These are phyloP conservation scores for Perccottus glenii DNA, from an alignment of 2,113 vertebrate species.

Conservation along the genomic window DNA sequence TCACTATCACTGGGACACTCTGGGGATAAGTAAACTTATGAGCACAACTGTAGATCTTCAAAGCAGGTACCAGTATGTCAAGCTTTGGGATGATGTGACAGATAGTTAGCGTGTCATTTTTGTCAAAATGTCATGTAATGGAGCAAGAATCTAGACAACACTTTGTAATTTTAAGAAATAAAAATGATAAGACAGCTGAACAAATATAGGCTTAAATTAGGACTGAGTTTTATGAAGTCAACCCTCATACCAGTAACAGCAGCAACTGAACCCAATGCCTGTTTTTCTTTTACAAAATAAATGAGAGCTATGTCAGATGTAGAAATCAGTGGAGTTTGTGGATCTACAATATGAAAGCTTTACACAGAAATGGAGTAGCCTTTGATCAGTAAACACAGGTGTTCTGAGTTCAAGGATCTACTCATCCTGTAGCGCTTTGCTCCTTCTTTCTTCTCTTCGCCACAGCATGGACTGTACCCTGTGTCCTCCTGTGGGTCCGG, in stretches of 20 bases:
- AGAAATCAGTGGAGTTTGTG: background rate
- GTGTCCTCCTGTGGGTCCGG: conserved; percentile 34
- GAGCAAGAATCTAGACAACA: background rate
- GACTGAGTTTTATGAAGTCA: no score
- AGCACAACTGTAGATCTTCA: no score
- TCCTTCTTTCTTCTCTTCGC: conserved; percentile 16
- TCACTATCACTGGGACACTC: no score
- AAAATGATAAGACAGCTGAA: no score
- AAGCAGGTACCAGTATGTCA: no score
- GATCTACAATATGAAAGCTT: conserved; percentile 19
- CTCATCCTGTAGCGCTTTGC: conserved; percentile 30
- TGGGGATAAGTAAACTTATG: no score
- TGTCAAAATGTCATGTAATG: background rate
- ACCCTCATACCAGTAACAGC: no score
- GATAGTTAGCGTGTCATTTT: background rate
- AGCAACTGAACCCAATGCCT: background rate
- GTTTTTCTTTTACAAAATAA: background rate
- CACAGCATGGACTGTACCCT: conserved; percentile 25
- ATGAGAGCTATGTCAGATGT: background rate
- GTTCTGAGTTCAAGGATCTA: conserved; percentile 37
- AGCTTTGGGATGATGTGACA: background rate
- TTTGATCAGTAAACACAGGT: conserved; percentile 53
- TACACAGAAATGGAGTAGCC: conserved; percentile 7
- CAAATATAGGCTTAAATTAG: no score
- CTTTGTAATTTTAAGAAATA: background rate